Evolutionary conservation across 92 coral and sea anemone species (phyloP), one percentile per base, ranked within the genome.

Genomic region (Actinernus sp.): DNA sequence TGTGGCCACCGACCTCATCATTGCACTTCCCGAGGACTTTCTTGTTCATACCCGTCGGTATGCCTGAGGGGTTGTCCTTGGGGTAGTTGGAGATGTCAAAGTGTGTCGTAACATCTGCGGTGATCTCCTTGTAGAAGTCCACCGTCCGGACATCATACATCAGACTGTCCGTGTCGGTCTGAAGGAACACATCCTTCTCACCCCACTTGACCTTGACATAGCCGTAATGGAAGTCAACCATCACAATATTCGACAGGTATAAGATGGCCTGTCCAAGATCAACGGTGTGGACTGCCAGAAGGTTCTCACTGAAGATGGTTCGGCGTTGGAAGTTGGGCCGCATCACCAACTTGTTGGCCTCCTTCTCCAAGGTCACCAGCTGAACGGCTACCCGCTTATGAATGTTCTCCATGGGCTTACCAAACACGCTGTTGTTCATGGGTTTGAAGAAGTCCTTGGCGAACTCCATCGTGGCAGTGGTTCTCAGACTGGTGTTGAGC

Each of bases 141-240:
- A 56, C 53, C 1, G 78, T 77, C 16, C 21, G 2, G 1, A 68
- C 56, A 0, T 67, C 45, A 12, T 55, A 2, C 17, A 77, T 3
- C 12, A 77, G 55, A 11, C 31, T 13, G 69, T 78, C 85, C 0
- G 85, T 78, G 53, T 56, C 84, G n/a, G 77, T 76, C 30, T 66
- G 68, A 0, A 76, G 34, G 1, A 76, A 28, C 25, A 46, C 31
- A 26, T 49, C 45, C 1, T 31, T 26, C 11, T 72, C 31, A 2
- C 69, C 61, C 36, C 58, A 78, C 25, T 68, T 45, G 4, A 10
- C n/a, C n/a, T 77, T 77, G 16, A 77, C 10, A 0, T 55, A 12
- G 0, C 56, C 37, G 31, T 68, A 74, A 26, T 31, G 52, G 43
- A 74, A 63, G 3, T 68, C 59, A 16, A 39, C 67, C 78, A 77